Base-by-base conservation (phyloP, 2,888 invertebrate species). In the Eupithecia inturbata region DNA sequence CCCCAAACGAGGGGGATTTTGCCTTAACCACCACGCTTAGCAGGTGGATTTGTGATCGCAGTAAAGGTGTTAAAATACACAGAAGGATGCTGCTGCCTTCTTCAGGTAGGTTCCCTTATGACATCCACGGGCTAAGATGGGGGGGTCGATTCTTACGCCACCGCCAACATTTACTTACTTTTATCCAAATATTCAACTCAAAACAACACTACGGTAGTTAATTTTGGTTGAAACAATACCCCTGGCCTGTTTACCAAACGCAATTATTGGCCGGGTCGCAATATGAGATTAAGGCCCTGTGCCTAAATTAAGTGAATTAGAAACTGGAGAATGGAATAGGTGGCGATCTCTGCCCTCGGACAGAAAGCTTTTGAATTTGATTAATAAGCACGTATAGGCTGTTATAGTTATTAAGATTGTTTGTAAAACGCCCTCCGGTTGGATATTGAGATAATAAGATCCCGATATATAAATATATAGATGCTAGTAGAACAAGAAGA, bases 271-370 rank as follows among this genome's bases (percentile, higher is more conserved):
- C 86, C 82, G 82, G 89, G 90, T 90, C 91, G 90, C 89, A 92
- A 92, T 93, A 94, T 93, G 92, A 93, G 94, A 93, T 94, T 93
- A 93, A 89, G 90, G 64, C 68, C 70, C 70, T 64, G 63, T 28
- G 89, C 88, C 88, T 88, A 89, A 93, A 93, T 94, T 94, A 92
- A 94, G 87, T 93, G 91, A 94, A 93, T 93, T 93, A 92, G 90
- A 88, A 90, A 87, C 84, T 82, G 74, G 85, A 87, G 87, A n/a
- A 64, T 64, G 63, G 63, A 63, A 83, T 83, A 83, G 82, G 82
- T 85, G 84, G 85, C 84, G 82, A 84, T 83, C 84, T 82, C 81
- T 86, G 81, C 80, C 81, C 77, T 57, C 33, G 73, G 74, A 62
- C 75, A 74, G 77, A 79, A 73, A 79, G 77, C 76, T 71, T 77